phyloP scores from a whole-genome alignment of 1,140 invertebrate genomes.

The Pseudomyrmex pallidus region DNA sequence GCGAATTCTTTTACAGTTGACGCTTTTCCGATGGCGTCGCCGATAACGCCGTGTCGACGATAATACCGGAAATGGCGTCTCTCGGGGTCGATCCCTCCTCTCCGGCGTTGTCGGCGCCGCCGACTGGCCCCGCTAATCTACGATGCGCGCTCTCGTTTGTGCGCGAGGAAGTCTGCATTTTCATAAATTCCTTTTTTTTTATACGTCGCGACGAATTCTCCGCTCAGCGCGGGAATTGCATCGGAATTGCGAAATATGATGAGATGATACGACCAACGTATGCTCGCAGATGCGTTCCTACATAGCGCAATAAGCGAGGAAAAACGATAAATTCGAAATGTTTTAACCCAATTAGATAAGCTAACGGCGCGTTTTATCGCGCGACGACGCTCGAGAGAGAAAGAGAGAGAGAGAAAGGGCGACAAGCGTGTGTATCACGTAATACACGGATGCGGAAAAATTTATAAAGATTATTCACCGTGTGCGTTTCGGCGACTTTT shows the following conservation, averaged over 20 bases:
- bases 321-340: constrained; percentile 43
- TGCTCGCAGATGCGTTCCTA: not conserved
- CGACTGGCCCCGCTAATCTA: constrained; percentile 1
- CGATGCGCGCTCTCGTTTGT: not conserved
- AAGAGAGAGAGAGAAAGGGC: not conserved
- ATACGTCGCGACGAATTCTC: not conserved
- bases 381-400: not conserved
- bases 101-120: not conserved
- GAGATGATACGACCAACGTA: not conserved
- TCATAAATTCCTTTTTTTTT: constrained; percentile 8
- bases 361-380: constrained; percentile 50
- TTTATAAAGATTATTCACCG: constrained; percentile 34
- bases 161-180: constrained; percentile 12
- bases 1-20: constrained; percentile 64
- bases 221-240: not conserved
- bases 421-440: not conserved
- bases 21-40: constrained; percentile 52
- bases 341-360: constrained; percentile 53
- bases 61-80: constrained; percentile 57
- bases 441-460: constrained; percentile 5
- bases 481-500: constrained; percentile 11
- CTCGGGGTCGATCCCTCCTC: constrained; percentile 2
- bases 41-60: constrained; percentile 41
- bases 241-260: not conserved
- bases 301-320: not conserved